phyloP scores from a whole-genome alignment of 2,888 invertebrate species.

The Homarus gammarus region DNA sequence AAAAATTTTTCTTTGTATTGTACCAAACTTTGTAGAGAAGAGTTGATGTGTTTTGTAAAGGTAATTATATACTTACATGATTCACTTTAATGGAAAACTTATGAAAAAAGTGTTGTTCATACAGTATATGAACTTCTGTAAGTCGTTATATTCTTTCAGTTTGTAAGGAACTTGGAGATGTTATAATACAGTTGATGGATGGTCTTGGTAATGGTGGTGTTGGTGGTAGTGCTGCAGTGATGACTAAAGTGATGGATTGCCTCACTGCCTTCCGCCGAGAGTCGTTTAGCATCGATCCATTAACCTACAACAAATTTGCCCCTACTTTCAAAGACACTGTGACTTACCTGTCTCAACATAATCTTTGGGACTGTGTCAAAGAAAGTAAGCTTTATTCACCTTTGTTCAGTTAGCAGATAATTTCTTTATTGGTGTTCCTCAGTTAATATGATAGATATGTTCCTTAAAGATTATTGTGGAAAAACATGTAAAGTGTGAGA shows the following conservation, averaged over 20 bases:
- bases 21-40: too few relatives aligned
- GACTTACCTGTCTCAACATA: neutral
- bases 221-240: conserved; percentile 3
- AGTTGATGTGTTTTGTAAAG: too few relatives aligned
- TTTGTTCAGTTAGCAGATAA: too few relatives aligned
- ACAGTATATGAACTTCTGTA: too few relatives aligned
- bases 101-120: neutral
- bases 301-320: conserved; percentile 56
- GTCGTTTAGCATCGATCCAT: conserved; percentile 51
- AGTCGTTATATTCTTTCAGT: too few relatives aligned
- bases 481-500: too few relatives aligned
- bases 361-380: conserved; percentile 41
- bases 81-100: too few relatives aligned
- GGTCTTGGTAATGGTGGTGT: conserved; percentile 8
- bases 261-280: conserved; percentile 47
- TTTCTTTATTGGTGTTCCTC: too few relatives aligned
- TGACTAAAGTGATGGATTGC: conserved; percentile 49
- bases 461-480: too few relatives aligned
- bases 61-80: too few relatives aligned
- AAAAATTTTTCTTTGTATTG: too few relatives aligned
- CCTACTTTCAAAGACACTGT: conserved; percentile 43
- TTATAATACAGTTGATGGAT: conserved; percentile 43
- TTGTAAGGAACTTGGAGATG: conserved; percentile 56
- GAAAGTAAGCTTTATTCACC: conserved; percentile 33
- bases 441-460: too few relatives aligned